Percentiles rank a stretch among this genome's conserved stretches.
Conservation (phyloP, 2,113 vertebrate genomes). For the Xyliphius kryptos region DNA sequence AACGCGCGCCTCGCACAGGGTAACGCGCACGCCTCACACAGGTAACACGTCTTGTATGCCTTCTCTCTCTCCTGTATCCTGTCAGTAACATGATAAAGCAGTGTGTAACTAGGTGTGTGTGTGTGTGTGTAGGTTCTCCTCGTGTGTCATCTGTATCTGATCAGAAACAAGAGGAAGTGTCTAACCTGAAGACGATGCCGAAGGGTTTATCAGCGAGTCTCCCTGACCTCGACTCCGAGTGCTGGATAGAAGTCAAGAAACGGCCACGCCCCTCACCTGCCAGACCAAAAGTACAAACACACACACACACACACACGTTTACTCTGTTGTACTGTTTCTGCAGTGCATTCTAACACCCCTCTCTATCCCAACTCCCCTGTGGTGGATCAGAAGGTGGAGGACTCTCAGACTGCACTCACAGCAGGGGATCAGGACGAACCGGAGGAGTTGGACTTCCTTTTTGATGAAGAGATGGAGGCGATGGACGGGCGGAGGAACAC, state of each 20-base stretch:
- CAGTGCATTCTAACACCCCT: conserved; percentile 42
- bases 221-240: conserved; percentile 92
- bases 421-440: conserved; percentile 86
- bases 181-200: conserved; percentile 91
- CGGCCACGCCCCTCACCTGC: conserved; percentile 85
- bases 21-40: too few species aligned
- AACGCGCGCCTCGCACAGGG: too few species aligned
- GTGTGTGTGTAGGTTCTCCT: conserved; percentile 73
- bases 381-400: conserved; percentile 70
- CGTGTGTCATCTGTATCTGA: too few species aligned
- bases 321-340: too few species aligned
- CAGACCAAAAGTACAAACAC: conserved; percentile 72
- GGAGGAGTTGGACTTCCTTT: conserved; percentile 95
- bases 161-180: conserved; percentile 74
- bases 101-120: neutral
- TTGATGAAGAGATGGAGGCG: conserved; percentile 97
- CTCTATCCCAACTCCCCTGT: conserved; percentile 74
- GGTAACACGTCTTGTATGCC: too few species aligned
- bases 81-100: too few species aligned
- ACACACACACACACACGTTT: neutral
- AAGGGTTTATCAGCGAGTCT: conserved; percentile 93
- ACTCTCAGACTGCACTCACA: conserved; percentile 52
- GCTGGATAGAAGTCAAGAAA: conserved; percentile 98
- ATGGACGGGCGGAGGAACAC: conserved; percentile 95
- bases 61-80: too few species aligned